These are phyloP conservation scores for Megastigmus dorsalis DNA, from an alignment of 2,888 invertebrate species.

Conservation along the genomic window DNA sequence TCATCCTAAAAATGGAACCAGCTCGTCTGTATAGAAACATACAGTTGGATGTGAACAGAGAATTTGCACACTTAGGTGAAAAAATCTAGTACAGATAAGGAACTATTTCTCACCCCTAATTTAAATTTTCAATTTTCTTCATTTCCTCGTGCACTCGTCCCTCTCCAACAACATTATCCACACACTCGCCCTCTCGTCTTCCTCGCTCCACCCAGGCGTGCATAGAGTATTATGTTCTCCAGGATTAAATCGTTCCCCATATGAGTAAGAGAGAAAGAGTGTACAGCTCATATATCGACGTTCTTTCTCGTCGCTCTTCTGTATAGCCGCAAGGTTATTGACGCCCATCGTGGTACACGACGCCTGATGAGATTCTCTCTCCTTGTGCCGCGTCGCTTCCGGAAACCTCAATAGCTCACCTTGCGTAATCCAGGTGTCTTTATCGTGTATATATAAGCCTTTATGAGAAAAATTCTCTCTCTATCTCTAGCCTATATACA, in stretches of 20 bases:
- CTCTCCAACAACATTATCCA: neutral
- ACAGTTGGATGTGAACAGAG: neutral
- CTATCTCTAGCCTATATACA: neutral
- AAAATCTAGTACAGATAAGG: slow-evolving; percentile 16
- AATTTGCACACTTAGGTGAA: neutral
- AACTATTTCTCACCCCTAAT: neutral
- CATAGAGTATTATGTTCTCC: neutral
- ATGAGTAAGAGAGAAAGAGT: no score
- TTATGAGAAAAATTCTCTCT: slow-evolving; percentile 22
- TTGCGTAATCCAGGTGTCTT: slow-evolving; percentile 41
- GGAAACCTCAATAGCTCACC: slow-evolving; percentile 16
- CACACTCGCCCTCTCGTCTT: neutral
- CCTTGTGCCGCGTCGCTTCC: slow-evolving; percentile 28
- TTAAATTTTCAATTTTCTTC: slow-evolving; percentile 41
- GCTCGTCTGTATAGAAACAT: neutral
- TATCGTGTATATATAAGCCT: no score
- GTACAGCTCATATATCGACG: slow-evolving; percentile 7
- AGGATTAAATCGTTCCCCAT: neutral
- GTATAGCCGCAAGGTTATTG: slow-evolving; percentile 48
- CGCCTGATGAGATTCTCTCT: slow-evolving; percentile 5
- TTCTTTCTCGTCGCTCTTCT: no score
- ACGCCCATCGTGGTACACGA: slow-evolving; percentile 1
- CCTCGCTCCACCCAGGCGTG: neutral
- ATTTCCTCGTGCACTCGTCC: neutral
- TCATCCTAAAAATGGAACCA: neutral